phyloP scores from a whole-genome alignment of 1,140 invertebrate genomes.

The Holcopasites calliopsidis region DNA sequence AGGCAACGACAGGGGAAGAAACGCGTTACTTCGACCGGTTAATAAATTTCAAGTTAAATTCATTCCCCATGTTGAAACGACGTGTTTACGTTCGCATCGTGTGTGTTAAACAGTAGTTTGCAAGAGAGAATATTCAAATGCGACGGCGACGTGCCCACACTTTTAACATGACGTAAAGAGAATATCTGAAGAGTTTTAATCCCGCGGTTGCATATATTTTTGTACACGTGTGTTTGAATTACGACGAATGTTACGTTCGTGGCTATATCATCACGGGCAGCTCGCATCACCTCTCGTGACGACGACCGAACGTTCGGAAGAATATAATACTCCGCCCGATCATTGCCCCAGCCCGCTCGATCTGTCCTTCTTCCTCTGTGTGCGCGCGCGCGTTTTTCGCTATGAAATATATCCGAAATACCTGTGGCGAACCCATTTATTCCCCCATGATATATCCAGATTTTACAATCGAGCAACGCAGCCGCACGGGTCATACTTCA shows the following conservation, averaged over 20 bases:
- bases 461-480: conserved; percentile 33
- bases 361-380: background rate
- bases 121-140: background rate
- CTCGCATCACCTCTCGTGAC: background rate
- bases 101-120: background rate
- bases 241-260: too few species aligned
- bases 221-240: too few species aligned
- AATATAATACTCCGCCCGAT: background rate
- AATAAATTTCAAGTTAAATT: background rate
- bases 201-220: too few species aligned
- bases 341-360: background rate
- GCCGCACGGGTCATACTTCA: conserved; percentile 51
- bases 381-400: too few species aligned
- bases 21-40: background rate
- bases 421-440: conserved; percentile 11
- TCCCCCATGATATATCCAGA: conserved; percentile 52
- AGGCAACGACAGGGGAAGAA: background rate
- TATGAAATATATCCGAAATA: conserved; percentile 1
- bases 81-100: background rate
- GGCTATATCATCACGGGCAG: too few species aligned
- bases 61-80: background rate
- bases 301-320: background rate
- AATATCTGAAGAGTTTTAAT: background rate
- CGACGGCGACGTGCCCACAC: background rate
- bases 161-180: background rate